A percentile compares a stretch with the other conserved stretches of the same genome.
These are phyloP conservation scores for Leptinotarsa rubiginosa DNA, from an alignment of 2,888 invertebrate genomes.

Conservation along the genomic window DNA sequence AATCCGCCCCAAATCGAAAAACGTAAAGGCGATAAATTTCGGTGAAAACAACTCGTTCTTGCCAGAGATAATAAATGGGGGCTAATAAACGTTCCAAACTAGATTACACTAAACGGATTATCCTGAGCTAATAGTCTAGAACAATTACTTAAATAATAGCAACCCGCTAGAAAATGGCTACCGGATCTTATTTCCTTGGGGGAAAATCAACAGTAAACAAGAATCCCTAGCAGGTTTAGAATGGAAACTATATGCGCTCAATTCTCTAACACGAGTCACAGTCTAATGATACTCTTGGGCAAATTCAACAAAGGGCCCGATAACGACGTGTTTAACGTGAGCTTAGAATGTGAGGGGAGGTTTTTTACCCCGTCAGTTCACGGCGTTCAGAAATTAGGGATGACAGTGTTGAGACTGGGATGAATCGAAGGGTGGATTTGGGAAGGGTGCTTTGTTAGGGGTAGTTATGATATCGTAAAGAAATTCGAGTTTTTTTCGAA, in stretches of 20 bases:
- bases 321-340: constrained; percentile 61
- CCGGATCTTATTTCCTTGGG: constrained; percentile 65
- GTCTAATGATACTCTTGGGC: constrained; percentile 50
- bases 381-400: constrained; percentile 38
- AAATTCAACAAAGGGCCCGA: constrained; percentile 61
- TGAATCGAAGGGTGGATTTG: constrained; percentile 21
- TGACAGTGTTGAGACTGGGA: constrained; percentile 31
- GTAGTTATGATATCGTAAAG: not conserved
- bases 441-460: not conserved
- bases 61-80: constrained; percentile 46
- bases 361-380: constrained; percentile 51
- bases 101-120: constrained; percentile 65
- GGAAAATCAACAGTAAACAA: constrained; percentile 63
- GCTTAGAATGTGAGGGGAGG: constrained; percentile 56
- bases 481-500: not conserved
- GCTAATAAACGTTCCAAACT: constrained; percentile 57
- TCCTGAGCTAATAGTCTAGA: constrained; percentile 64
- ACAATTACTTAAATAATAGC: constrained; percentile 67
- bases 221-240: constrained; percentile 53
- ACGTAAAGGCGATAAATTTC: constrained; percentile 26
- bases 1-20: constrained; percentile 15
- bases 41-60: constrained; percentile 16
- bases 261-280: constrained; percentile 32
- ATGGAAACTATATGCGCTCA: constrained; percentile 43
- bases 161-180: constrained; percentile 64